Percentiles rank a stretch among this genome's conserved stretches.
Evolutionary conservation across 1,140 invertebrate species (phyloP).

Genomic region (Drosophila albomicans): DNA sequence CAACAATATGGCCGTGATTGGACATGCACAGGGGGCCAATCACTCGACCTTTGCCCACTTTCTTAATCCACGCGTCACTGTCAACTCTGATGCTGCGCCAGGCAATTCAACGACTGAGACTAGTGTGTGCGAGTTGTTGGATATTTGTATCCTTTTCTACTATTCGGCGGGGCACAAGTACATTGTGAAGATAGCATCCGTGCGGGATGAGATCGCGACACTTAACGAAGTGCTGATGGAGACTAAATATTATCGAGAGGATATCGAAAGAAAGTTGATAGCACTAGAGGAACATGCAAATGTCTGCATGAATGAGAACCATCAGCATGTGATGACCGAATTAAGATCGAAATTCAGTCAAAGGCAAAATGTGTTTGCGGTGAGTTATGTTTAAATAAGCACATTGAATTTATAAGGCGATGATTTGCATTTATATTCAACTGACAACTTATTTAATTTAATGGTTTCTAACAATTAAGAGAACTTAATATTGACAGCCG

Average conservation of each 20-base stretch:
- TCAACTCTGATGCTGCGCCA: constrained; percentile 34
- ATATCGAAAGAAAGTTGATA: constrained; percentile 73
- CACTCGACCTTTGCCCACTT: constrained; percentile 70
- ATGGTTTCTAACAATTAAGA: too few relatives aligned
- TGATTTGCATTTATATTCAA: too few relatives aligned
- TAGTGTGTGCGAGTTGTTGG: constrained; percentile 77
- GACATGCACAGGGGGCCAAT: constrained; percentile 62
- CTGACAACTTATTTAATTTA: too few relatives aligned
- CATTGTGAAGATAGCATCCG: constrained; percentile 79
- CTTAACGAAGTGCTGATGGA: constrained; percentile 80
- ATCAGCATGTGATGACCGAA: constrained; percentile 74
- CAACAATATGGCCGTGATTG: constrained; percentile 67
- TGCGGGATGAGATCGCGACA: constrained; percentile 81
- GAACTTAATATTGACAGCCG: too few relatives aligned
- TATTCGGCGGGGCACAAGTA: constrained; percentile 84
- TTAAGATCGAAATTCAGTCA: constrained; percentile 75
- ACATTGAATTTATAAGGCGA: too few relatives aligned
- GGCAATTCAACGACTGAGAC: constrained; percentile 60
- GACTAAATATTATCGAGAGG: constrained; percentile 80
- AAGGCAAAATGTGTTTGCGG: constrained; percentile 83
- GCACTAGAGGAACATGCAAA: constrained; percentile 75
- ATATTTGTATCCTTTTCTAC: constrained; percentile 78
- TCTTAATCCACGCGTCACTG: constrained; percentile 53
- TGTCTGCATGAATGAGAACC: constrained; percentile 79
- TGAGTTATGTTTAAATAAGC: constrained; percentile 31